phyloP scores from a whole-genome alignment of 2,113 vertebrate species.

The Catagonus wagneri region DNA sequence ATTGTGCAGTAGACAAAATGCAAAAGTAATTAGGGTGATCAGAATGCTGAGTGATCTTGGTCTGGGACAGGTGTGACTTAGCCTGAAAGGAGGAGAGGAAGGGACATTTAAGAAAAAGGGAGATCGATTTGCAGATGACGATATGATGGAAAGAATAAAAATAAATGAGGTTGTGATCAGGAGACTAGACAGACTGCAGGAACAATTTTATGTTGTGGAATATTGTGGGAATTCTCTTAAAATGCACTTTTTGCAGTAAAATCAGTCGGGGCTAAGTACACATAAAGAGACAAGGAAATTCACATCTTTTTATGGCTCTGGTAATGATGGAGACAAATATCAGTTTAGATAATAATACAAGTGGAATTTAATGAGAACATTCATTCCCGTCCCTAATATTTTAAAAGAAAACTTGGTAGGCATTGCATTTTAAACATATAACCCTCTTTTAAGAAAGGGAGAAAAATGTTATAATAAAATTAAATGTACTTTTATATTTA shows the following conservation, averaged over 20 bases:
- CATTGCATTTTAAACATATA: neutral
- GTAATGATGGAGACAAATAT: slow-evolving; percentile 42
- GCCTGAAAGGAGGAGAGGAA: neutral
- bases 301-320: neutral
- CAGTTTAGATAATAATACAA: neutral
- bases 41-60: neutral
- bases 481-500: neutral
- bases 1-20: neutral
- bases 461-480: neutral
- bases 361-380: slow-evolving; percentile 28
- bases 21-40: neutral
- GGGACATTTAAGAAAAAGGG: neutral
- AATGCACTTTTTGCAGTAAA: slow-evolving; percentile 49
- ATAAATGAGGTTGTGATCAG: no score
- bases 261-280: slow-evolving; percentile 54
- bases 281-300: slow-evolving; percentile 48
- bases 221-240: slow-evolving; percentile 26
- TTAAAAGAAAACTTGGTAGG: slow-evolving; percentile 35
- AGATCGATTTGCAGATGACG: rapidly evolving
- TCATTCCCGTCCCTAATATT: neutral
- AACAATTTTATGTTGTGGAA: neutral
- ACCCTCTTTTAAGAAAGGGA: neutral
- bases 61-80: neutral
- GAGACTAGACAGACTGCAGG: neutral
- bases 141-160: neutral